phyloP scores from a whole-genome alignment of 2,797 vertebrate species.

The Molossus alvarezi region DNA sequence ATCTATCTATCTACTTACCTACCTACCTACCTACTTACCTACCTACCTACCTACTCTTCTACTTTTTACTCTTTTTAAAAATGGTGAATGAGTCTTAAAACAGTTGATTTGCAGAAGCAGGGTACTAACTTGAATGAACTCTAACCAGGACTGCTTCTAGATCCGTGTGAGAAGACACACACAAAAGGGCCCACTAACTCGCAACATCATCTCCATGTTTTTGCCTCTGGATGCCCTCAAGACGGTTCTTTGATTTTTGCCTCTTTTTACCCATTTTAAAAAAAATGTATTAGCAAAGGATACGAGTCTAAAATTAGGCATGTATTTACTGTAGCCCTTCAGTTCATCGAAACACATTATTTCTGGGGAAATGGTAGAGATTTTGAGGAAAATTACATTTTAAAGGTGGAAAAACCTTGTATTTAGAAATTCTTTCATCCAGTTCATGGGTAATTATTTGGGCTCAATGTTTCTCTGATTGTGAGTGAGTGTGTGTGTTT shows the following conservation, averaged over 20 bases:
- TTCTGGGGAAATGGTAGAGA: slow-evolving; percentile 79
- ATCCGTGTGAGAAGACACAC: slow-evolving; percentile 77
- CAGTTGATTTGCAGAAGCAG: slow-evolving; percentile 68
- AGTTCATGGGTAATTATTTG: slow-evolving; percentile 26
- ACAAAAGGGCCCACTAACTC: slow-evolving; percentile 83
- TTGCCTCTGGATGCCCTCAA: slow-evolving; percentile 80
- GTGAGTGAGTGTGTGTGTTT: neutral
- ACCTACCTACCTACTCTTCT: neutral
- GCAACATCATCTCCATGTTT: slow-evolving; percentile 78
- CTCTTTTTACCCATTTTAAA: slow-evolving; percentile 24
- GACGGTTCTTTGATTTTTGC: slow-evolving; percentile 83
- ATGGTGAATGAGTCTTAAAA: slow-evolving; percentile 13
- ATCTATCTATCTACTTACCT: neutral
- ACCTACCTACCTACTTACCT: too few relatives aligned
- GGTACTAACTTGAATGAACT: slow-evolving; percentile 83
- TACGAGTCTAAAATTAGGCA: slow-evolving; percentile 79
- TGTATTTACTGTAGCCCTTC: slow-evolving; percentile 68
- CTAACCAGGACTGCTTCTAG: slow-evolving; percentile 74
- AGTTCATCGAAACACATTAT: slow-evolving; percentile 83
- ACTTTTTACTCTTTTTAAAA: slow-evolving; percentile 30
- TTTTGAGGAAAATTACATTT: slow-evolving; percentile 78
- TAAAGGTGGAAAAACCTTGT: slow-evolving; percentile 72
- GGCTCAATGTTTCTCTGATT: neutral
- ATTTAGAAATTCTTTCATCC: slow-evolving; percentile 38
- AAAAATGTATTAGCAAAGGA: slow-evolving; percentile 78